Base-by-base conservation (phyloP, 2,113 vertebrate species). In the Petrocephalus microphthalmus region DNA sequence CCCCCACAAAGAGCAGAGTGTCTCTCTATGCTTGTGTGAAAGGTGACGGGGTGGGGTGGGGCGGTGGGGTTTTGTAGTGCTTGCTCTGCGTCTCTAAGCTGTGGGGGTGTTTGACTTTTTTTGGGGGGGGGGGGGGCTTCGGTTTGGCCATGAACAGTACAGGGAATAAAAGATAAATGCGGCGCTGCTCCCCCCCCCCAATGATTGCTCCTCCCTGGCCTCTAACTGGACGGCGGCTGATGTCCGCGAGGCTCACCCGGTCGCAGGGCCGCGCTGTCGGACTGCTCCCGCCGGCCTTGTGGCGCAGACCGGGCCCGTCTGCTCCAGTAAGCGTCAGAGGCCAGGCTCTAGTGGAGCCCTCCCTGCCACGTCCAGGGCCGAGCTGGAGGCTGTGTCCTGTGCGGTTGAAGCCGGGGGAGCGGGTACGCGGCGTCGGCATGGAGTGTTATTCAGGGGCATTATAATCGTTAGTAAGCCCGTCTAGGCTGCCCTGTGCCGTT, bases 11-110 rank as follows among this genome's bases (percentile, higher is more conserved):
- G 45, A 47, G 83, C 60, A 54, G 64, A 67, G 20, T 49, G 82
- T 56, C 52, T 78, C 49, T 57, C 3, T 82, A 29, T 45, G 15
- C 81, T 42, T 49, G 33, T 92, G 94, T 93, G 92, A 90, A 92
- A 93, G 93, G 90, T 89, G 91, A 91, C 92, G 78, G 90, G 90
- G 87, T 88, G 91, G 90, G 89, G 87, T 89, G 89, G 82, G 2
- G 71, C 88, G 85, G 94, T 13, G 49, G 10, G 88, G 91, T 94
- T 94, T 90, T 93, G 67, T 88, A 90, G 71, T 0, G 71, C 90
- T 90, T 91, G 91, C 90, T 33, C 84, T 20, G 1, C 91, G 90
- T 78, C 90, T 57, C 91, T 89, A 91, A 90, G 87, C 90, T 91
- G 25, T 57, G 37, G 53, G 60, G 67, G 42, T 85, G 53, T 87